Evolutionary conservation across 2,888 invertebrate genomes (phyloP).

Genomic region (Lasioglossum vierecki): DNA sequence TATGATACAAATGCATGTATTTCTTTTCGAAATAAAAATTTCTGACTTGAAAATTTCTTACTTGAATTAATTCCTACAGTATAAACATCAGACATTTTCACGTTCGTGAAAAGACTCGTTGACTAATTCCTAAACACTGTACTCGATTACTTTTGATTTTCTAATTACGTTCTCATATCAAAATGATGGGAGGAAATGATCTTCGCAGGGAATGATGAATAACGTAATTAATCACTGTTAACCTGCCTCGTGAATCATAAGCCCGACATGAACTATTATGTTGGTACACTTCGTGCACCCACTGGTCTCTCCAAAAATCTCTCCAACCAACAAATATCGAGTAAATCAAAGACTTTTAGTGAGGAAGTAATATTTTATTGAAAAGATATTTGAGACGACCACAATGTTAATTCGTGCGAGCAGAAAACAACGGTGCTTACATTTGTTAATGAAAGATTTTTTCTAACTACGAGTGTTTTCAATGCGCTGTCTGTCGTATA

Average conservation of each 20-base stretch:
- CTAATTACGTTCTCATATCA: not conserved
- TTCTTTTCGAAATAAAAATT: not conserved
- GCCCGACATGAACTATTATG: not conserved
- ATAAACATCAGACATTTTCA: not conserved
- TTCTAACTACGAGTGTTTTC: not conserved
- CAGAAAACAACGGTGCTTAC: not conserved
- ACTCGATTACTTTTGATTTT: not conserved
- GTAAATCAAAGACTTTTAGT: not conserved
- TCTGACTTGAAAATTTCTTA: too few species aligned
- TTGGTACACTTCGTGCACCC: not conserved
- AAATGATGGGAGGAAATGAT: constrained; percentile 1
- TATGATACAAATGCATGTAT: not conserved
- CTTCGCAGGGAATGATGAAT: constrained; percentile 3
- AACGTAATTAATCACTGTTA: not conserved
- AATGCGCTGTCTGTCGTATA: not conserved
- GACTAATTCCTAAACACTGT: not conserved
- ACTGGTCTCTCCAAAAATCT: not conserved
- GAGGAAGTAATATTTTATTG: not conserved
- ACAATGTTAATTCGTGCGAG: not conserved
- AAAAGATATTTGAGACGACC: not conserved
- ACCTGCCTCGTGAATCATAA: not conserved
- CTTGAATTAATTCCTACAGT: not conserved
- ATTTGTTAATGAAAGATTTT: not conserved
- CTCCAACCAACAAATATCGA: not conserved
- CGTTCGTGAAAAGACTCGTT: not conserved